Base-by-base conservation (phyloP, 2,888 invertebrate genomes). In the Brenthis ino region DNA sequence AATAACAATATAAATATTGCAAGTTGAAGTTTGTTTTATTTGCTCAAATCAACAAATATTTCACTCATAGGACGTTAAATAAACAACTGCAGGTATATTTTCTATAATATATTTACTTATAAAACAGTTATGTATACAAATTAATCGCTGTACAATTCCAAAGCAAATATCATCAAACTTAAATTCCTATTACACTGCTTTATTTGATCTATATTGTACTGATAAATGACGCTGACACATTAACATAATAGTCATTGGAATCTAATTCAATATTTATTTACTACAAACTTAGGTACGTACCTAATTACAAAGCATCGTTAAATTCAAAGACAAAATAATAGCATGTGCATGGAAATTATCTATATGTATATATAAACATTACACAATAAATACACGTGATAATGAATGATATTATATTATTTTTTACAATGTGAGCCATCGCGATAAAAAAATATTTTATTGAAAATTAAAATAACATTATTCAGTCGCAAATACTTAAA, bases 121-220 rank as follows among this genome's bases (percentile, higher is more conserved):
- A 92, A 91, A 91, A 89, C 86, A 85, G 88, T 88, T 86, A 88
- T 72, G 74, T 74, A 74, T 90, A 90, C 87, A 91, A 91, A 88
- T 85, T 77, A 89, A 80, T 85, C 80, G 87, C 87, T 88, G 86
- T 88, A 89, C 88, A 91, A 82, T 82, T 84, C 79, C 79, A 79
- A 86, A 86, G 86, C 85, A 77, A 82, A 80, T 81, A 82, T 79
- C 77, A 80, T 79, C 77, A 74, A 82, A 78, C 74, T 78, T 80
- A 76, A 74, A 78, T 74, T 74, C 69, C 74, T 70, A 60, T 64
- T 70, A 47, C 54, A 67, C 67, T 37, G 54, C 57, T 64, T 61
- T 63, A 58, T 54, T 64, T 64, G 71, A 68, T 65, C 61, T 57
- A 71, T 69, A 60, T 68, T 67, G 66, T 69, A 64, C 63, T 74